Base-by-base conservation (phyloP, 2,113 vertebrate species). In the Melanerpes aurifrons region DNA sequence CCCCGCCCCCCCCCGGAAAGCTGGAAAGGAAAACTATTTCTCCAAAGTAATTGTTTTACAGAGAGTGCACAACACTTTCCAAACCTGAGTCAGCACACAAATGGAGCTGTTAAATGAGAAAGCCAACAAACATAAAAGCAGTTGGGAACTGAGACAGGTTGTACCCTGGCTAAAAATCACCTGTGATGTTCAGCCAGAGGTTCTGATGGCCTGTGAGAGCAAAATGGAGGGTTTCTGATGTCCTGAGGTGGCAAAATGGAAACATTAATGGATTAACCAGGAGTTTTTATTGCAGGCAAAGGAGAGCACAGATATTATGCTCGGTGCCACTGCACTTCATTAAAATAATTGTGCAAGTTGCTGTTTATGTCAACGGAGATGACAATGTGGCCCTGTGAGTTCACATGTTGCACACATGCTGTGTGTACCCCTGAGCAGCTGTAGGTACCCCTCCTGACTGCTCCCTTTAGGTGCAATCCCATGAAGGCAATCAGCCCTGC, bases 341-440 rank as follows among this genome's bases (percentile, higher is more conserved):
- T 82, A 28, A 71, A 71, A 10, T 40, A 68, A 74, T 35, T 22
- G 57, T 28, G 32, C 0, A 0, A 83, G 66, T 61, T 81, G 59
- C 29, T 83, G 62, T 66, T 91, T 32, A 54, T 59, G 57, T 25
- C 3, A 2, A 54, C 77, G 62, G 37, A 73, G 35, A 7, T 29
- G 22, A 25, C 31, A 31, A 4, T 22, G 25, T 12, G 35, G 12
- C 31, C 31, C 19, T 59, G 58, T 15, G 62, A 78, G 61, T 32
- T 31, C 12, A 50, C 0, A 1, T 5, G n/a, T 66, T 4, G 0
- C 35, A 32, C 14, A 32, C 20, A 26, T 2, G 1, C 45, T 54
- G 32, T 18, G 5, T 8, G 26, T 47, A 17, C 19, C 45, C n/a
- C 5, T 9, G 2, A 74, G 53, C 15, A 53, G 0, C 45, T 3